Base-by-base conservation (phyloP, 2,888 invertebrate genomes). In the Gasteruption jaculator region DNA sequence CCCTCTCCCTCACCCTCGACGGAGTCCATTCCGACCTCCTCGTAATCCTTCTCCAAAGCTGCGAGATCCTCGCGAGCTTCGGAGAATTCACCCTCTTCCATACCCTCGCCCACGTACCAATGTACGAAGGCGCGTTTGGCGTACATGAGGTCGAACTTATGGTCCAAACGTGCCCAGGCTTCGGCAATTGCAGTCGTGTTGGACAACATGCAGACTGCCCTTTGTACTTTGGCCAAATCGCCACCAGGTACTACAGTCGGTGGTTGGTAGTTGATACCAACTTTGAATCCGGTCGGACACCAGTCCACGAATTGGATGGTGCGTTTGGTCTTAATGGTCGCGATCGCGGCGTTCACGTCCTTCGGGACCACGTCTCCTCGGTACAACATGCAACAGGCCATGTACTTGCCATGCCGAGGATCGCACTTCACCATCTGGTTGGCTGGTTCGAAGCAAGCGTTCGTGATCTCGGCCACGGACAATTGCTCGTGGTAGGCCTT, bases 381-480 rank as follows among this genome's bases (percentile, higher is more conserved):
- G 71, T 87, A 88, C 49, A 89, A 74, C 65, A 89, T 76, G 59
- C 87, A 87, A 64, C 87, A 87, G 27, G 87, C 87, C 88, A 91
- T 91, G 73, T 91, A 91, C 70, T 86, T 86, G 41, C 86, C 86
- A 51, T 79, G 76, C 10, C 85, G 76, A 1, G 88, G 89, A 68
- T 89, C 86, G 60, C 90, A 90, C 69, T 85, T 85, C 41, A 90
- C 88, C 88, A 90, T 87, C 76, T 90, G 90, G 71, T 87, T 86
- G 56, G 82, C 80, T 1, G 91, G 84, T 71, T 91, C 91, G 66
- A 93, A 93, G 60, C 91, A 83, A 56, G 86, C 83, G 35, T 86
- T 79, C 2, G 92, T 92, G 51, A 91, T 82, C 71, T 87, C 85
- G 0, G 83, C 77, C 3, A 86, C 86, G 0, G 82, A 78, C 74